Evolutionary conservation across 2,888 invertebrate genomes (phyloP).

Genomic region (Ctena decussata): DNA sequence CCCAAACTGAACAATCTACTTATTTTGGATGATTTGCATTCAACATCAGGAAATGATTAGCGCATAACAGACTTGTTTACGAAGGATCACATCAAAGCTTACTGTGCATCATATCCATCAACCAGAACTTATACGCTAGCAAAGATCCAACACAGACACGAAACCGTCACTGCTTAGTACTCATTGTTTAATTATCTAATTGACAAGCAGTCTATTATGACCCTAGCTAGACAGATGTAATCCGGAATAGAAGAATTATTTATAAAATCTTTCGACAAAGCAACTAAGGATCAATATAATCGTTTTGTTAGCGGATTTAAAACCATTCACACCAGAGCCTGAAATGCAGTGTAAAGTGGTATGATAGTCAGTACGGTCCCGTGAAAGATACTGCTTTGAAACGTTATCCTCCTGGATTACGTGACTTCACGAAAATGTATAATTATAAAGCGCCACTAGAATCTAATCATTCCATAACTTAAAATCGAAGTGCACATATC

Average conservation of each 20-base stretch:
- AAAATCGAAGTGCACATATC: no score
- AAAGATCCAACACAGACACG: conserved; percentile 29
- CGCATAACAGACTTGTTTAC: conserved; percentile 56
- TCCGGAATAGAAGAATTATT: no score
- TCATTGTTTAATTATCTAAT: conserved; percentile 27
- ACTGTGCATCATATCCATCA: conserved; percentile 9
- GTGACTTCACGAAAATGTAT: no score
- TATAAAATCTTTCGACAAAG: no score
- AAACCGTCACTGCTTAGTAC: conserved; percentile 28
- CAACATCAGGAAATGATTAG: conserved; percentile 16
- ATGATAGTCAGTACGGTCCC: no score
- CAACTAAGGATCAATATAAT: no score
- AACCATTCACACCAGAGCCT: conserved; percentile 13
- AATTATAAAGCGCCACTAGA: no score
- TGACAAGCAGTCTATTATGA: neutral
- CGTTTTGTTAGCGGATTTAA: conserved; percentile 7
- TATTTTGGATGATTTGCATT: conserved; percentile 58
- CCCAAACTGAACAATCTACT: conserved; percentile 42
- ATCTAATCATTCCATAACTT: no score
- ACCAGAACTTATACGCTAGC: conserved; percentile 13
- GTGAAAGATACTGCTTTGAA: no score
- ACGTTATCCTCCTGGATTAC: no score
- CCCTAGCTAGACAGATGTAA: no score
- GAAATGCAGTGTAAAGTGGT: no score
- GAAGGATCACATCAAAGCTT: conserved; percentile 55